Conservation (phyloP, 2,113 vertebrate species). For the Sorex araneus region DNA sequence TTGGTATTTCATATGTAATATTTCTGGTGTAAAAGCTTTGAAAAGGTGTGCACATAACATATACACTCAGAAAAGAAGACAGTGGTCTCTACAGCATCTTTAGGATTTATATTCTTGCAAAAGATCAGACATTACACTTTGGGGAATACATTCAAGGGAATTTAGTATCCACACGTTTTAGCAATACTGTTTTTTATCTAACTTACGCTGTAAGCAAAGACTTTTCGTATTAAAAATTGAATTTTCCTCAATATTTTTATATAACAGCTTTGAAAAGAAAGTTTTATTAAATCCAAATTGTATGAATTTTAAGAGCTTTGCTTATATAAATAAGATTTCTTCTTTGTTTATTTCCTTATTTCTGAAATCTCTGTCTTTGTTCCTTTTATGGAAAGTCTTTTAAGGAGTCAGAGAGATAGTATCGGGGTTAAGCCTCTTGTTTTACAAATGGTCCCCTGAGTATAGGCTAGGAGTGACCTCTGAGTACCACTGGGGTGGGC, state of each 20-base stretch:
- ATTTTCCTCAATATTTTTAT: background rate
- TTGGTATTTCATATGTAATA: background rate
- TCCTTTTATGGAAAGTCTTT: constrained; percentile 1
- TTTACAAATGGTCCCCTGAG: too few relatives aligned
- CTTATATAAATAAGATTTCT: constrained; percentile 58
- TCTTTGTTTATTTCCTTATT: background rate
- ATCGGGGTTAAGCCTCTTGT: too few relatives aligned
- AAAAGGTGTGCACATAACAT: rapidly evolving
- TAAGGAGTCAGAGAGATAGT: too few relatives aligned
- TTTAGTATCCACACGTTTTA: background rate
- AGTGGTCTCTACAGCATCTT: background rate
- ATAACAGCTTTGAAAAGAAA: background rate
- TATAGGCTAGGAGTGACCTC: too few relatives aligned
- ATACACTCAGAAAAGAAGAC: background rate
- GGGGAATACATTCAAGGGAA: background rate
- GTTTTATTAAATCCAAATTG: background rate
- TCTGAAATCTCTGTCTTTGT: background rate
- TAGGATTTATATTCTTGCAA: background rate
- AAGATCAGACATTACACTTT: background rate
- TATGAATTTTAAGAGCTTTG: constrained; percentile 36
- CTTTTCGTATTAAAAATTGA: background rate
- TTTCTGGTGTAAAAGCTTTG: constrained; percentile 8
- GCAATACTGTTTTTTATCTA: background rate
- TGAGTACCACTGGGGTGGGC: too few relatives aligned
- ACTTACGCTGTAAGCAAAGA: too few relatives aligned